Base-by-base conservation (phyloP, 2,113 vertebrate genomes). In the Spea bombifrons region DNA sequence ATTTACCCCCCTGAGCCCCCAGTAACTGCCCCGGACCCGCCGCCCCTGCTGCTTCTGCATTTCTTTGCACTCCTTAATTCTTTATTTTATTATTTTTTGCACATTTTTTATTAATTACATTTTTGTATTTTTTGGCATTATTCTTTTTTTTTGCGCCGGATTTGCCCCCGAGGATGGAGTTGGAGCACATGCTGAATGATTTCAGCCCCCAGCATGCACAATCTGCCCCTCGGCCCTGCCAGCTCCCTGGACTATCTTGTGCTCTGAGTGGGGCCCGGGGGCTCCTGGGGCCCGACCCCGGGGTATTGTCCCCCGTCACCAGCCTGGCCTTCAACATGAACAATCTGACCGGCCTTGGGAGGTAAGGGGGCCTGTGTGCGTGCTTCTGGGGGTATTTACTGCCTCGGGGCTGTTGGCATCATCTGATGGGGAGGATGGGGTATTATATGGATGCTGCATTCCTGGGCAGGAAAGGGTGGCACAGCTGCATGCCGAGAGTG, bases 261-360 rank as follows among this genome's bases (percentile, higher is more conserved):
- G 30, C 30, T 30, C 30, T 30, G 30, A 81, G 87, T 13, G 70
- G 88, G 78, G 82, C 84, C 77, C 79, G 71, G 84, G 64, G 16
- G 90, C 9, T 89, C 87, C 84, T 87, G 46, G 55, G 85, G 57
- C 81, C 87, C 0, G 87, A 82, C 52, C n/a, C 75, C 0, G 55
- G 83, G 0, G 87, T 93, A 47, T 75, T 92, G 15, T 93, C 92
- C 7, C 94, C 94, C 0, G 90, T 95, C 73, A 93, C 92, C 75
- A 91, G 91, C 66, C 17, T 95, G 82, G 86, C 93, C 2, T 84
- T 89, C 70, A 91, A 92, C 66, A 85, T 95, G 92, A 84, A 85
- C 86, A 90, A 90, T 4, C 85, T 93, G 30, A 83, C 67, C n/a
- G 90, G 84, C 48, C 90, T 94, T 3, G 93, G 91, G 68, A 90